Evolutionary conservation across 2,113 vertebrate species (phyloP), one percentile per base, ranked within the genome.

Genomic region (Lipophrys pholis): DNA sequence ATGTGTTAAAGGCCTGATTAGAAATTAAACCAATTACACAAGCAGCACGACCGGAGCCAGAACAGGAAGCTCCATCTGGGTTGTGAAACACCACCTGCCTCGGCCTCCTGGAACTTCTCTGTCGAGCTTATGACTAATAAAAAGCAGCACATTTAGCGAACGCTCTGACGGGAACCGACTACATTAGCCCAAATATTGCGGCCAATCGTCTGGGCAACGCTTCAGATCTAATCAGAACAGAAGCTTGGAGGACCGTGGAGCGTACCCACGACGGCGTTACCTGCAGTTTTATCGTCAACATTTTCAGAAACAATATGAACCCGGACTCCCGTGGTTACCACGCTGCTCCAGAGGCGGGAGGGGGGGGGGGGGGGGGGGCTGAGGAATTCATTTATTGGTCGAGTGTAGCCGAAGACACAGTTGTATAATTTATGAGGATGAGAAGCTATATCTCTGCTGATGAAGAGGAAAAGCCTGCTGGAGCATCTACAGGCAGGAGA

Each of bases 391-490:
- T 78, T 63, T 67, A 78, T 63, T 67, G n/a, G 54, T 46, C 64
- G 81, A 83, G 63, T 64, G 69, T 70, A 78, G 74, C 77, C 62
- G 65, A 57, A 76, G 72, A 73, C 50, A 64, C 41, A 21, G 63
- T 5, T 72, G 58, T 63, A 83, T 69, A 80, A 78, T 85, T 80
- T 59, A 78, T 82, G 64, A 82, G 76, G 53, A 56, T 0, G 6
- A 69, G 51, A 4, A 30, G 57, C 66, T 70, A 68, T 77, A 80
- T 84, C 45, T 80, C 53, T 50, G 42, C 54, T 36, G 56, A 30
- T 30, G 21, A 30, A 30, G 21, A 30, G 21, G 21, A 65, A 62
- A 58, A 45, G 30, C 52, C 55, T 50, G 39, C 16, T 5, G 2
- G 12, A 21, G 52, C 4, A n/a, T 41, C 45, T 49, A 7, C 71